Base-by-base conservation (phyloP, 2,113 vertebrate genomes). In the Kryptolebias marmoratus region DNA sequence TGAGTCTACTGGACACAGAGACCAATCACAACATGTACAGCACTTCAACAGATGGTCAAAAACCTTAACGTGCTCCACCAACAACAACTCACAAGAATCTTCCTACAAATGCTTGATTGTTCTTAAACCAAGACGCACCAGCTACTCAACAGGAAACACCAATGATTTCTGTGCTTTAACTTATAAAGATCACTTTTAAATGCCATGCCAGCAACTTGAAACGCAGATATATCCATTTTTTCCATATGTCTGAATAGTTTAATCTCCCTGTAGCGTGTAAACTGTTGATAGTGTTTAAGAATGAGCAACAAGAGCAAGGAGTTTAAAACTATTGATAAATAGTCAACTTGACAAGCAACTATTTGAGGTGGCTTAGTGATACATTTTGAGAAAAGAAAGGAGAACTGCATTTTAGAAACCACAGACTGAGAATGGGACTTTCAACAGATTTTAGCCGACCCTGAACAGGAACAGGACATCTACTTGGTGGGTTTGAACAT, bases 401-500 rank as follows among this genome's bases (percentile, higher is more conserved):
- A n/a, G 6, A 57, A 13, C 14, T 11, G 11, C 3, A 14, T 14
- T 31, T 53, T 54, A 30, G 47, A 22, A 64, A 65, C 56, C 30
- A 36, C 27, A 11, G 55, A 32, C 5, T 11, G n/a, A n/a, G 9
- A 27, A 39, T 2, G 3, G 12, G 27, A 50, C 47, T 48, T 52
- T 16, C 10, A 11, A 36, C 12, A 58, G 45, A 4, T 39, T 59
- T 48, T 28, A 18, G 15, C 22, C 39, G 47, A 60, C 16, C n/a
- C 32, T 15, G 31, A 70, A 42, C 16, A 15, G 32, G n/a, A 44
- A 39, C 30, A 36, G 32, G 42, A 59, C 65, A 71, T 72, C 61
- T 53, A 61, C 48, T 64, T 64, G 78, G 65, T 57, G 56, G 68
- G n/a, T 66, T 69, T 31, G 60, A 73, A 31, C 52, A 61, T 55